A percentile compares a stretch with the other conserved stretches of the same genome.
Evolutionary conservation across 2,113 vertebrate species (phyloP).

Genomic region (Rhodinocichla rosea): DNA sequence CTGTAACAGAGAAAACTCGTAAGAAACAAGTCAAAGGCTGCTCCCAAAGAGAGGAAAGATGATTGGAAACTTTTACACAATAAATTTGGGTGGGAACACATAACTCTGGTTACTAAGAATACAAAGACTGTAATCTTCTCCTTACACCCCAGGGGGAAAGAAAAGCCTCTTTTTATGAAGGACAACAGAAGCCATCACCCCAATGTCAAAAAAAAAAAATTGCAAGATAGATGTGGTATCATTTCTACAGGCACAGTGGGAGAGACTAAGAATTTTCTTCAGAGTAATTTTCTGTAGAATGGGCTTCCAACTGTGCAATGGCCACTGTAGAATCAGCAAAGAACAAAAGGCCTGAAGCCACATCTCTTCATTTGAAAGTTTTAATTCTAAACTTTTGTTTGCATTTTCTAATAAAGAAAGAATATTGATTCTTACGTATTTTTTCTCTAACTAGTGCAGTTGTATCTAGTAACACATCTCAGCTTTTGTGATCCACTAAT

Average conservation of each 20-base stretch:
- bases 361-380: neutral
- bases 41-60: neutral
- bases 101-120: neutral
- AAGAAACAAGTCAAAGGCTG: neutral
- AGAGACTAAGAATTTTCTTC: conserved; percentile 16
- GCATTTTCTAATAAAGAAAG: neutral
- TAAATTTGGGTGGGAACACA: neutral
- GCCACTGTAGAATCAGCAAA: neutral
- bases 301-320: neutral
- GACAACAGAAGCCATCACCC: neutral
- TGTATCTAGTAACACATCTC: neutral
- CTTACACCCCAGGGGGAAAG: neutral
- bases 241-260: conserved; percentile 1
- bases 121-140: neutral
- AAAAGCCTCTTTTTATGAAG: neutral
- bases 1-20: neutral
- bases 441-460: neutral
- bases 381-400: neutral
- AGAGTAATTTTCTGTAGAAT: conserved; percentile 37
- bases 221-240: neutral
- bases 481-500: neutral
- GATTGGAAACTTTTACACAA: neutral
- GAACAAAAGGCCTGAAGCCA: neutral
- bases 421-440: neutral
- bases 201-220: conserved; percentile 2